Conservation (phyloP, 2,113 vertebrate genomes). For the Myiagra hebetior region DNA sequence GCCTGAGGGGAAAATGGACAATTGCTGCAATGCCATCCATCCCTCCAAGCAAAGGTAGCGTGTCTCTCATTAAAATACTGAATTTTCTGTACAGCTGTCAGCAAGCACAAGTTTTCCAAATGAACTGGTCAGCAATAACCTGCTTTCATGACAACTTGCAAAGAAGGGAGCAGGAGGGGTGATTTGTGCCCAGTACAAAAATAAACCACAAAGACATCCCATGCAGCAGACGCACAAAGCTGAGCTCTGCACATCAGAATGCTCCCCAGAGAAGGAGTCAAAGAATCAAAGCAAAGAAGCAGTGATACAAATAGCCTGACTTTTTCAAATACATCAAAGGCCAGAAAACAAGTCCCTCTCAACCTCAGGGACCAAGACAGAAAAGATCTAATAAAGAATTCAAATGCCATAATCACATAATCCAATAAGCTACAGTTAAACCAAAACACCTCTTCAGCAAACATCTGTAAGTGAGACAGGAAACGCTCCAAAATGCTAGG, state of each 20-base stretch:
- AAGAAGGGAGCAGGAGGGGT: background rate
- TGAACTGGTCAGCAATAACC: background rate
- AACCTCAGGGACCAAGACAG: slow-evolving; percentile 8
- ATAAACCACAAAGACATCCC: slow-evolving; percentile 14
- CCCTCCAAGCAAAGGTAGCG: background rate
- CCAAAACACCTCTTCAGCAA: slow-evolving; percentile 42
- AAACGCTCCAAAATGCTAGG: background rate
- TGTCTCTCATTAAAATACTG: background rate
- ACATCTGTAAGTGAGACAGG: background rate
- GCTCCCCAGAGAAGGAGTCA: slow-evolving; percentile 11
- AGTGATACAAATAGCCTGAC: slow-evolving; percentile 17
- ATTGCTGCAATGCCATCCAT: background rate
- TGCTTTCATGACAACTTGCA: background rate
- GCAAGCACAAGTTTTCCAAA: background rate
- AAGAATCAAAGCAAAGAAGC: slow-evolving; percentile 29
- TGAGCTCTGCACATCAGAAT: background rate
- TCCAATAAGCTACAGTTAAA: slow-evolving; percentile 55
- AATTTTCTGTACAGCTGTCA: background rate
- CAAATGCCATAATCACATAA: slow-evolving; percentile 52
- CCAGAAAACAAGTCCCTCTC: slow-evolving; percentile 33
- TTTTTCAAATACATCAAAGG: slow-evolving; percentile 38
- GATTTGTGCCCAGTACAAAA: background rate
- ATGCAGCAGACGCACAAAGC: background rate
- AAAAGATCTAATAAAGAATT: slow-evolving; percentile 57
- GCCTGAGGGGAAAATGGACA: background rate